Base-by-base conservation (phyloP, 2,888 invertebrate genomes). In the Ryuthela nishihirai region DNA sequence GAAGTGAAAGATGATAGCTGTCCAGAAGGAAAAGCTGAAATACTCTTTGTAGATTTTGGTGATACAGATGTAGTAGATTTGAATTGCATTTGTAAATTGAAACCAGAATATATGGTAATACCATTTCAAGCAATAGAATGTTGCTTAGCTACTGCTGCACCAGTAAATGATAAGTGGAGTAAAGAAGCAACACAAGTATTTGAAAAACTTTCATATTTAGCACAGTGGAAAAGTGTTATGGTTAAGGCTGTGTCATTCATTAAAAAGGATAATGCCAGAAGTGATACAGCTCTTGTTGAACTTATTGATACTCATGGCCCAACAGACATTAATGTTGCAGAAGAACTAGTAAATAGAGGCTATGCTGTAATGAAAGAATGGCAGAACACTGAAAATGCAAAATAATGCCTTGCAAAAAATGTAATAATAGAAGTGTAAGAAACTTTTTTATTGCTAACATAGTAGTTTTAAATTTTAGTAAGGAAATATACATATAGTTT, bases 191-290 rank as follows among this genome's bases (percentile, higher is more conserved):
- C 67, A 64, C 71, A 67, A 46, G 66, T 62, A 17, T 77, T 77
- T 71, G 75, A 75, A 55, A 70, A 72, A 36, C 58, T 76, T 43
- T 72, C 73, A 1, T 70, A 74, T 62, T 70, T 72, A 52, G 76
- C 77, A 5, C 82, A 85, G 68, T 93, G 92, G 92, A 86, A 86
- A 71, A 79, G 84, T 4, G 71, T 93, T 1, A 80, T 84, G 46
- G 88, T 89, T 0, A 82, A 83, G 67, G 85, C 88, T 17, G 82
- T 84, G 50, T 82, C 84, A 1, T 89, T 86, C 72, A 79, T 17
- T 67, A 73, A 17, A 21, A 62, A 47, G 53, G 65, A 67, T 80
- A 84, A 45, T 39, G 65, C 56, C 40, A 83, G 83, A 71, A 83
- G 83, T 61, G 84, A 86, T 12, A 81, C 88, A 67, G 88, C 89